Evolutionary conservation across 2,888 invertebrate genomes (phyloP), one percentile per base, ranked within the genome.

Genomic region (Clusia tigrina): DNA sequence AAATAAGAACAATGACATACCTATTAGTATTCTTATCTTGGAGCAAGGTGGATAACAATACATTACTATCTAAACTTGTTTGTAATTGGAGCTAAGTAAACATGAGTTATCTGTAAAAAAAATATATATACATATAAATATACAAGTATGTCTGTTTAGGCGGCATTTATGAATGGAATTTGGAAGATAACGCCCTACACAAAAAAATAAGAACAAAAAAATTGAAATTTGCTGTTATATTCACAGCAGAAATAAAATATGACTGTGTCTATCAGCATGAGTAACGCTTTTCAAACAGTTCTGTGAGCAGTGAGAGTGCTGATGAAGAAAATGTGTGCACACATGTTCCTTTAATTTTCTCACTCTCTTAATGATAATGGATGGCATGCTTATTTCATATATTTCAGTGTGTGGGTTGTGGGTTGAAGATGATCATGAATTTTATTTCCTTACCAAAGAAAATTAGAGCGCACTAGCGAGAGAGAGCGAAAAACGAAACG

Each of bases 71-170:
- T 32, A 5, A 32, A 5, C 6, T 32, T 12, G 10, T 42, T 10
- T 5, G 42, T 42, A 42, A 42, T 42, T n/a, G n/a, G 42, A 42
- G 42, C 42, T 17, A 42, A 42, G n/a, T 15, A n/a, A 42, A 42
- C 42, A 42, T 42, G n/a, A 42, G n/a, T 42, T 42, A n/a, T 6
- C 42, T 6, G 6, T n/a, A n/a, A n/a, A n/a, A n/a, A n/a, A n/a
- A n/a, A n/a, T n/a, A n/a, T n/a, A n/a, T n/a, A n/a, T n/a, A n/a
- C n/a, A n/a, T n/a, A n/a, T n/a, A n/a, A n/a, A n/a, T n/a, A n/a
- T n/a, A n/a, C n/a, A n/a, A n/a, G 32, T 12, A 12, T 32, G 32
- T 9, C 6, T 32, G 6, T 32, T 32, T 32, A n/a, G n/a, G 12
- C 42, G 42, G 20, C 48, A 3, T 48, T 48, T 48, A 17, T 20